Evolutionary conservation across 1,140 invertebrate species (phyloP), one percentile per base, ranked within the genome.

Genomic region (Drosophila asahinai): DNA sequence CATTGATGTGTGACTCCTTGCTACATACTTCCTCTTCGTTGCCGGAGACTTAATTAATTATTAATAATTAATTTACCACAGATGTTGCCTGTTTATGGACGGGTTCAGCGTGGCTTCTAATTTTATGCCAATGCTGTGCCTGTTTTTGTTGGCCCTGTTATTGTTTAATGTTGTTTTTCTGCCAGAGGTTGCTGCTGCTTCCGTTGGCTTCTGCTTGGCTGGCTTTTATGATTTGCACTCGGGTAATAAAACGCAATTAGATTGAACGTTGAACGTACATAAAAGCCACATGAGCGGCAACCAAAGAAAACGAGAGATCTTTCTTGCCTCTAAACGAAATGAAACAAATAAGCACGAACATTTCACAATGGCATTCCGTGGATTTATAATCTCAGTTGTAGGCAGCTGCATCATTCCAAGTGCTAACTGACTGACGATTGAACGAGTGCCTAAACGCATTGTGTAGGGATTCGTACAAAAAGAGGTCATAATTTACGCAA

Each of bases 171-270:
- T 60, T 54, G 27, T 42, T 67, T 42, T 45, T 40, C 65, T 64
- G 51, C 47, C 45, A 17, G 33, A 17, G 14, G 51, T 1, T 22
- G 17, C 36, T 33, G 52, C 14, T 68, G 55, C 51, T 40, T 48
- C 45, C 27, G 19, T 51, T 38, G 72, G 27, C 52, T 51, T 51
- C 54, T 68, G 48, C 75, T 55, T 52, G 47, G 55, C 17, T 48
- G 49, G 11, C 59, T 67, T 76, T 81, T 62, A 66, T 66, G 71
- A 66, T 83, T 80, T 51, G 63, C 55, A 49, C 22, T 60, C 42
- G 42, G 47, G 76, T 54, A 67, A 87, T 86, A 86, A 86, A 87
- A 65, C 64, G 61, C 80, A 83, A 87, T 86, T 83, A 80, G 77
- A 87, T 83, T 83, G 83, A 82, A 79, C 54, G 63, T 38, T 55